Evolutionary conservation across 2,797 vertebrate species (phyloP).

Genomic region (Eulemur albifrons): DNA sequence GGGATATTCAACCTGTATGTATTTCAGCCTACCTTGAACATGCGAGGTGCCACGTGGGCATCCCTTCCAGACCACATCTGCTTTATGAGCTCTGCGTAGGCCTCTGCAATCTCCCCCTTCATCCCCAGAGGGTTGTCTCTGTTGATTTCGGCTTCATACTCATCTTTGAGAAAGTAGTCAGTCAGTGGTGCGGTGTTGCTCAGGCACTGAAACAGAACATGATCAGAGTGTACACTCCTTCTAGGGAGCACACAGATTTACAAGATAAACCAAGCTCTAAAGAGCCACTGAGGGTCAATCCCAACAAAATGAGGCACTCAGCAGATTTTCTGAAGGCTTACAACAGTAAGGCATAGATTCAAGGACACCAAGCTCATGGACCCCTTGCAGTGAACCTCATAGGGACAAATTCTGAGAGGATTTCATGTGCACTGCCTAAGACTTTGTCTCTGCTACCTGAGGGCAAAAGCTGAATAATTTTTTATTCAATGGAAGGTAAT

Average conservation of each 20-base stretch:
- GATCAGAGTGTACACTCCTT: neutral
- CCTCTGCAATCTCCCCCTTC: slow-evolving; percentile 97
- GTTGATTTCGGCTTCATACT: slow-evolving; percentile 96
- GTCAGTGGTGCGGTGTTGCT: slow-evolving; percentile 95
- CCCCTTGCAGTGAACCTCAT: neutral
- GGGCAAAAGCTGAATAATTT: neutral
- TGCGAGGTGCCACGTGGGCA: slow-evolving; percentile 93
- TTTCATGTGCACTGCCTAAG: neutral
- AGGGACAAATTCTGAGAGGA: neutral
- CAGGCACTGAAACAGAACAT: slow-evolving; percentile 89
- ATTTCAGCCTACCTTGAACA: slow-evolving; percentile 91
- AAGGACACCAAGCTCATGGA: neutral
- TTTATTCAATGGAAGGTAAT: neutral
- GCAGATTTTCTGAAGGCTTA: neutral
- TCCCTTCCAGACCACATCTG: slow-evolving; percentile 97
- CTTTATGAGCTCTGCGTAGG: slow-evolving; percentile 96
- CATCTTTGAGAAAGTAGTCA: slow-evolving; percentile 95
- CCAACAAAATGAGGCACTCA: neutral
- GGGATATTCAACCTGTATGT: neutral
- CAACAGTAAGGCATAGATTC: neutral
- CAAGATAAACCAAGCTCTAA: neutral
- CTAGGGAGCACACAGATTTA: neutral
- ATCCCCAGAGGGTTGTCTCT: slow-evolving; percentile 96
- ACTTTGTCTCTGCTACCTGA: neutral
- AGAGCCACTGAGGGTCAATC: neutral